phyloP scores from a whole-genome alignment of 2,888 invertebrate genomes.

The Zhengitettix transpicula region DNA sequence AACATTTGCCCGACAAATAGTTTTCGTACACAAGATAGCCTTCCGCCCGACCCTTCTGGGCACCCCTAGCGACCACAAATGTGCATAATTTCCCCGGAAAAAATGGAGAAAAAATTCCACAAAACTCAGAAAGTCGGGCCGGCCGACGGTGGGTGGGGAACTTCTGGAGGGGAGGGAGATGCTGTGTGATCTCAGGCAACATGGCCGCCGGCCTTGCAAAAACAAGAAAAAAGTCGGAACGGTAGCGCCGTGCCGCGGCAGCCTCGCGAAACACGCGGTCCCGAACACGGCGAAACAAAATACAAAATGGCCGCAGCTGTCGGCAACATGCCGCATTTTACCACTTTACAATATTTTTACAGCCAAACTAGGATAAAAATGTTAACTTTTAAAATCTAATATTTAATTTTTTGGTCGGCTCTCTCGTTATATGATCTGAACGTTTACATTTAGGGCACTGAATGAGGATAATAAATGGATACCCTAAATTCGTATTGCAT shows the following conservation, averaged over 20 bases:
- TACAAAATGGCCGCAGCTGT: not conserved
- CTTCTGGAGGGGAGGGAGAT: not conserved
- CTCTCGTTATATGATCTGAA: no score
- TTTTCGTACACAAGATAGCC: not conserved
- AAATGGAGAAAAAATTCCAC: not conserved
- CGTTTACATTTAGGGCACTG: no score
- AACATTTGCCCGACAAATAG: not conserved
- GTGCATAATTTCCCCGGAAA: not conserved
- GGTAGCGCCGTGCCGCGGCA: not conserved
- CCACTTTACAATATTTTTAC: not conserved
- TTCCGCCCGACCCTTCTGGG: not conserved
- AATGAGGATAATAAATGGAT: no score
- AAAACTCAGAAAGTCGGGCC: not conserved
- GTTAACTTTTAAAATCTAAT: no score
- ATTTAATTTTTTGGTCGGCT: no score
- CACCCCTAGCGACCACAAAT: not conserved
- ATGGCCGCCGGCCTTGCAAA: not conserved
- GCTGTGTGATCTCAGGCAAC: not conserved
- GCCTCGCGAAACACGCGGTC: not conserved
- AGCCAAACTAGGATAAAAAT: not conserved
- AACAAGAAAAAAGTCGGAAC: not conserved
- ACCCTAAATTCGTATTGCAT: no score
- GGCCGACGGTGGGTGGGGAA: not conserved
- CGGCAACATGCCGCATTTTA: not conserved
- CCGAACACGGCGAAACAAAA: not conserved